Evolutionary conservation across 2,113 vertebrate genomes (phyloP), one percentile per base, ranked within the genome.

Genomic region (Girardinichthys multiradiatus): DNA sequence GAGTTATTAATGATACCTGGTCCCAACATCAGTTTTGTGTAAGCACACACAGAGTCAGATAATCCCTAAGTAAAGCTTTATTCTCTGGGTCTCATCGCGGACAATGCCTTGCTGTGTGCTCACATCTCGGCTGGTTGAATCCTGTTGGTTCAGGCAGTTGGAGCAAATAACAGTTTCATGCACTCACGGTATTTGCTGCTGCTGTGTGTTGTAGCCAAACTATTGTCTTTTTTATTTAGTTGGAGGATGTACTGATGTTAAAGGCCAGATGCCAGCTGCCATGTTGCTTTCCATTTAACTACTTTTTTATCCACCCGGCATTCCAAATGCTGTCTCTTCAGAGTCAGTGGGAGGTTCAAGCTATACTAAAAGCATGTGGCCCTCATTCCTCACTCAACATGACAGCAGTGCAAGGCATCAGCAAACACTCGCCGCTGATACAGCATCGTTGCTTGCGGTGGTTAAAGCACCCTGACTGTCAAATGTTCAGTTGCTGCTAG

Each of bases 131-230:
- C 87, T 92, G 85, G 83, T 84, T 91, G 86, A 79, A 88, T 91
- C 84, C 76, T 91, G 87, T 92, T 92, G 87, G 88, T 81, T 92
- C 89, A 89, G 91, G 84, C 86, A 89, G 87, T 72, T 57, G 79
- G 63, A 89, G 87, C 89, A 90, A 93, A 91, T 87, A 92, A 72
- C 75, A 54, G 24, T 54, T 54, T 54, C 48, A 24, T 54, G 48
- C 48, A 24, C 48, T 54, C 48, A n/a, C 15, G 6, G 15, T 5
- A 70, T 12, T 89, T 45, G 72, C 57, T 72, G 29, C 39, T 57
- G 39, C 63, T 26, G 68, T 39, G 37, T 57, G 79, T 74, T 35
- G 80, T 65, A 78, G 84, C 79, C 81, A 86, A 84, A 87, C 72
- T 76, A 72, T 83, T 81, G 81, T 83, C 77, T 60, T 81, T 64